Conservation (phyloP, 1,140 invertebrate species). For the Streblospio benedicti region DNA sequence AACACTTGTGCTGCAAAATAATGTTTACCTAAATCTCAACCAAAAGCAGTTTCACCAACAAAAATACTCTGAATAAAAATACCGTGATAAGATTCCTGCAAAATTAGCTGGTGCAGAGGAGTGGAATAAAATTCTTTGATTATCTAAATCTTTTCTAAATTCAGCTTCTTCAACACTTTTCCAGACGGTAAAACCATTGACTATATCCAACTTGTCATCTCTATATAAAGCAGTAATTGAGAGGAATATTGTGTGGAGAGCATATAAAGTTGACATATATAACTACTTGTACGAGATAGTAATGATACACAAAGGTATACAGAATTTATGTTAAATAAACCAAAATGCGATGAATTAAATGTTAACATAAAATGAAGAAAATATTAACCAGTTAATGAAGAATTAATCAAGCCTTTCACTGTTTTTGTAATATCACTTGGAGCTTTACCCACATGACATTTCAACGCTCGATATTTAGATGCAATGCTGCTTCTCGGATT, state of each 20-base stretch:
- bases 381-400: too few species aligned
- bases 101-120: conserved; percentile 35
- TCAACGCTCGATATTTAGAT: conserved; percentile 36
- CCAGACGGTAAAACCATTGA: conserved; percentile 29
- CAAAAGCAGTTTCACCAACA: neutral
- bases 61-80: too few species aligned
- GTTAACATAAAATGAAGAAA: too few species aligned
- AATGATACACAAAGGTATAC: neutral
- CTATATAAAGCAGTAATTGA: conserved; percentile 22
- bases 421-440: too few species aligned
- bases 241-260: neutral
- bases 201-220: conserved; percentile 22
- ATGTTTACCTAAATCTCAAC: neutral
- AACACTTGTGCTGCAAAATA: conserved; percentile 31
- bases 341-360: too few species aligned
- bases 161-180: conserved; percentile 29
- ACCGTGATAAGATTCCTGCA: conserved; percentile 45
- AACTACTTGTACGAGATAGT: neutral
- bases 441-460: conserved; percentile 37
- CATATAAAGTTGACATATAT: neutral
- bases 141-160: conserved; percentile 24
- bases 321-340: too few species aligned
- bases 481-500: conserved; percentile 23
- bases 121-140: conserved; percentile 34
- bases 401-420: too few species aligned